These are phyloP conservation scores for Platalea minor DNA, from an alignment of 2,797 vertebrate species.

Conservation along the genomic window DNA sequence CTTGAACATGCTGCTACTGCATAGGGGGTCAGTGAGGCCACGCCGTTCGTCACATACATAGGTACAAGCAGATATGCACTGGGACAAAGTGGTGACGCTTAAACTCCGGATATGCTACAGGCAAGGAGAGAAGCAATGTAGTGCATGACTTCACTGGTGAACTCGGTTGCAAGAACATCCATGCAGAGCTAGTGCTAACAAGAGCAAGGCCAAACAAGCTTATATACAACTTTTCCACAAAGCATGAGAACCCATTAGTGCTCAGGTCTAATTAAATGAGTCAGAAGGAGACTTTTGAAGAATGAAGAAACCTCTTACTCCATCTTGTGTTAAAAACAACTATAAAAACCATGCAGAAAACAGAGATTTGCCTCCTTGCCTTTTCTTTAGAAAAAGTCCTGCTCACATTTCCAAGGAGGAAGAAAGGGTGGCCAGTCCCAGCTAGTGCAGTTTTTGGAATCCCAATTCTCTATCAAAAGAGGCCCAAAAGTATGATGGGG, in stretches of 20 bases:
- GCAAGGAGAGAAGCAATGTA: neutral
- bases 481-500: neutral
- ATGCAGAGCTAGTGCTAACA: neutral
- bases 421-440: neutral
- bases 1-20: neutral
- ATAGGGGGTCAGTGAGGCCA: rapidly evolving
- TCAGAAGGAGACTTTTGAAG: neutral
- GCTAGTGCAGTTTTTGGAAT: neutral
- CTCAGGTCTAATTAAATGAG: neutral
- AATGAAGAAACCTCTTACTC: neutral
- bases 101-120: neutral
- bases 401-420: neutral
- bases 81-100: neutral
- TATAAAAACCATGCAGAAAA: neutral
- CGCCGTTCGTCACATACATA: rapidly evolving
- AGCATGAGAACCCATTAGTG: rapidly evolving
- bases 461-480: neutral
- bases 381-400: neutral
- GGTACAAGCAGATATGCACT: rapidly evolving
- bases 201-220: neutral
- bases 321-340: neutral
- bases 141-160: too few relatives aligned
- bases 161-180: neutral
- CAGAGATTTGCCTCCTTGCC: neutral
- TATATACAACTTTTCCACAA: neutral